Base-by-base conservation (phyloP, 2,888 invertebrate genomes). In the Harpalus rubripes region DNA sequence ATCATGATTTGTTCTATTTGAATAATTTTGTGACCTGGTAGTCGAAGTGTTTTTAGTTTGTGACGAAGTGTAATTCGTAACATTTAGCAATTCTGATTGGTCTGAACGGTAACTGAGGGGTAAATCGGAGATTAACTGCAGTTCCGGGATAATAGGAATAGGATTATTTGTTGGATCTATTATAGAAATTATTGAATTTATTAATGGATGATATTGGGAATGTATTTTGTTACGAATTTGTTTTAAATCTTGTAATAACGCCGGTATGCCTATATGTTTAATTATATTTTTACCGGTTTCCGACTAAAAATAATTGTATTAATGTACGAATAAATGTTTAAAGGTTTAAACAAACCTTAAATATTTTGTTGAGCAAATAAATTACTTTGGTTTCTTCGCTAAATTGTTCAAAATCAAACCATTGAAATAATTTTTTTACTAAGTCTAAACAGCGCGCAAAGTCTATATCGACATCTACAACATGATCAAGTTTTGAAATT, bases 401-500 rank as follows among this genome's bases (percentile, higher is more conserved):
- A 56, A 93, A 91, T 72, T 92, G 90, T 58, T 93, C 91, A 83
- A 92, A 92, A 74, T 93, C 89, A 89, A 95, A 95, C 95, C 95
- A 95, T 78, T 93, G 91, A 72, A 95, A 90, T 32, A 95, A 90
- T 86, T 93, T 93, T 78, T 92, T 91, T 22, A 95, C 88, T 16
- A 95, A 90, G 88, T 94, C 93, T 86, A 93, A 93, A 56, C 93
- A 93, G 61, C 93, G 91, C 16, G 93, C 92, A 80, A 94, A 89
- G 88, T 94, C 94, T 88, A 94, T 94, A 83, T 94, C 93, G 79
- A 94, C 91, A 81, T 92, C 91, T 91, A 94, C 93, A 18, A 94
- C 95, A 86, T 93, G 91, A 85, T 93, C 93, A n/a, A 95, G 90
- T 89, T 95, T 95, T 0, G 94, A 93, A 86, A 93, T 86, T 16